Base-by-base conservation (phyloP, 2,888 invertebrate species). In the Clanis bilineata region DNA sequence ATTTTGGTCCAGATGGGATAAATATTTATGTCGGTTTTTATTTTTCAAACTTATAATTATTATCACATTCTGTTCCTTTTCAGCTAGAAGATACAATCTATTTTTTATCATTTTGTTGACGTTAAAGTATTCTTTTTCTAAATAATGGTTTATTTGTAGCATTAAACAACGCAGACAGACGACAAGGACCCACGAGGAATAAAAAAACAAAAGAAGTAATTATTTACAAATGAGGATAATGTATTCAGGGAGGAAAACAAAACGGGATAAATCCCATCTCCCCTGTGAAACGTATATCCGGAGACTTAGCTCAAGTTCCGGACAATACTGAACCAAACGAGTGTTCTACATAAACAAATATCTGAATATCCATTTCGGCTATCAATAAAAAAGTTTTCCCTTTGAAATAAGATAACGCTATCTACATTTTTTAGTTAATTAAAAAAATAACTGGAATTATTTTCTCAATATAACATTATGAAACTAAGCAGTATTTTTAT, bases 181-280 rank as follows among this genome's bases (percentile, higher is more conserved):
- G n/a, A 18, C 10, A 18, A 51, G 18, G 10, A 64, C 61, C 62
- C 63, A 58, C 47, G 32, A 51, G 32, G 18, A 15, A 47, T 25
- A 47, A 51, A 51, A n/a, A 51, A 51, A 18, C 64, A 60, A 72
- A 71, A 71, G 66, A 74, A 76, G 76, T 83, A 82, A 83, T 83
- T 82, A 81, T 83, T 81, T 81, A 82, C 79, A 83, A 83, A 84
- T 83, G 80, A 82, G 74, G 79, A 75, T 81, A 82, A 82, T 81
- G 77, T 79, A 82, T 83, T 80, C 81, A 76, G 76, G 73, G 69
- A 71, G 73, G 70, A 76, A 72, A 74, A 70, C 79, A 73, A 75
- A 80, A 76, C 66, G 72, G 74, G 77, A 80, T 83, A 83, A 82
- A 83, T 84, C 79, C 79, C 69, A 64, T 65, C 65, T 69, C 69